Conservation (phyloP, 2,113 vertebrate genomes). For the Elachura formosa region DNA sequence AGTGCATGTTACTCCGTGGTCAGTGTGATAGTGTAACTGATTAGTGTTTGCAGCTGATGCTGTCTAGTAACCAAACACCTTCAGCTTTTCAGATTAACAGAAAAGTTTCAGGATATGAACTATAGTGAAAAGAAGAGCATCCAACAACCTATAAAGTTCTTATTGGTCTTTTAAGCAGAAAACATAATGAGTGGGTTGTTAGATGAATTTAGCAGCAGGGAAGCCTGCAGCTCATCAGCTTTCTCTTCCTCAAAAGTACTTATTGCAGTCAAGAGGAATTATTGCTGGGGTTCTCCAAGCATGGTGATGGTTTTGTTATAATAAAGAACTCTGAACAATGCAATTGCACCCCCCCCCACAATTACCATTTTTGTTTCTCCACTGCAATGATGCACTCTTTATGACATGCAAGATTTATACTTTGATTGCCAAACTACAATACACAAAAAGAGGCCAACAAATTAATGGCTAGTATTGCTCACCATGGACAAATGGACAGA, state of each 20-base stretch:
- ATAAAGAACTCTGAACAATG: slow-evolving; percentile 55
- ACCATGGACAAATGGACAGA: too few species aligned
- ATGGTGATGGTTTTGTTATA: slow-evolving; percentile 50
- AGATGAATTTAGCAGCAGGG: slow-evolving; percentile 79
- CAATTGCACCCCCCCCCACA: not conserved
- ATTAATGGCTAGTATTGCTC: not conserved
- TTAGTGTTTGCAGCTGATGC: not conserved
- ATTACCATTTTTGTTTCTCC: slow-evolving; percentile 41
- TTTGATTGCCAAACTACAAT: not conserved
- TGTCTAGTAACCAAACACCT: not conserved
- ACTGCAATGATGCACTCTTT: slow-evolving; percentile 1
- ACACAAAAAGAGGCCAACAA: not conserved
- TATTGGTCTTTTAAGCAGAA: slow-evolving; percentile 69
- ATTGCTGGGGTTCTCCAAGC: slow-evolving; percentile 64
- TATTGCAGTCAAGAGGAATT: slow-evolving; percentile 76
- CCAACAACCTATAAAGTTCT: slow-evolving; percentile 62
- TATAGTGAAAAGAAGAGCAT: slow-evolving; percentile 51
- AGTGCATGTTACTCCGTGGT: not conserved
- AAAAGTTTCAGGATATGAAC: slow-evolving; percentile 41
- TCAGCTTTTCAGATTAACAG: not conserved
- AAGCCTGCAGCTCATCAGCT: slow-evolving; percentile 75
- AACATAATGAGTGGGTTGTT: slow-evolving; percentile 70
- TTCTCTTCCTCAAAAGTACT: slow-evolving; percentile 74
- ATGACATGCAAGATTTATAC: not conserved
- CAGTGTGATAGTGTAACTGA: not conserved